A percentile compares a stretch with the other conserved stretches of the same genome.
Evolutionary conservation across 1,140 invertebrate species (phyloP).

Genomic region (Oreohelix idahoensis): DNA sequence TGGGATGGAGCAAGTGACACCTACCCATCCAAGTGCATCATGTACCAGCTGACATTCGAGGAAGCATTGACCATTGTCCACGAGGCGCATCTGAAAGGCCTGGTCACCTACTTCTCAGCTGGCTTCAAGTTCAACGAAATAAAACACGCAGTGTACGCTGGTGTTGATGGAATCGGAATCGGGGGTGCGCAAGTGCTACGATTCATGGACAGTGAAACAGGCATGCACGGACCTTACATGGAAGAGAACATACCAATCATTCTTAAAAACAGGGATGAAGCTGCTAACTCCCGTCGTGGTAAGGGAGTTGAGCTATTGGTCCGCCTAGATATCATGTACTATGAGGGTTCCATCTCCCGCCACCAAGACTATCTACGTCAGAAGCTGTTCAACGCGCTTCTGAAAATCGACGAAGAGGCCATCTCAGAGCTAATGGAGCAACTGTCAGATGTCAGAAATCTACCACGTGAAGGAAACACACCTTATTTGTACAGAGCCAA

Average conservation of each 20-base stretch:
- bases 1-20: conserved; percentile 57
- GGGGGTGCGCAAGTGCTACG: conserved; percentile 54
- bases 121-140: conserved; percentile 60
- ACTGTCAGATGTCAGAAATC: conserved; percentile 21
- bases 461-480: conserved; percentile 43
- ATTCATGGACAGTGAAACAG: conserved; percentile 55
- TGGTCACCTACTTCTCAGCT: conserved; percentile 57
- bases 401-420: conserved; percentile 36
- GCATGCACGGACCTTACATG: conserved; percentile 58
- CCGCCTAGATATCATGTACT: conserved; percentile 56
- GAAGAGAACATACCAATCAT: conserved; percentile 58
- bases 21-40: conserved; percentile 57
- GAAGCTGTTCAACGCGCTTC: conserved; percentile 48
- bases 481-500: conserved; percentile 42
- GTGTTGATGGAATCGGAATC: conserved; percentile 57
- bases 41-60: conserved; percentile 58
- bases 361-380: conserved; percentile 42
- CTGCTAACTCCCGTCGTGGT: conserved; percentile 49
- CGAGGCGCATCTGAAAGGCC: conserved; percentile 52
- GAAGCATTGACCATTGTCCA: conserved; percentile 57
- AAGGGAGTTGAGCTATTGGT: conserved; percentile 51
- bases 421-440: conserved; percentile 34
- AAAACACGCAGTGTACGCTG: conserved; percentile 54
- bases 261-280: conserved; percentile 48
- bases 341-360: conserved; percentile 52